Evolutionary conservation across 1,140 invertebrate species (phyloP), one percentile per base, ranked within the genome.

Genomic region (Myzus persicae): DNA sequence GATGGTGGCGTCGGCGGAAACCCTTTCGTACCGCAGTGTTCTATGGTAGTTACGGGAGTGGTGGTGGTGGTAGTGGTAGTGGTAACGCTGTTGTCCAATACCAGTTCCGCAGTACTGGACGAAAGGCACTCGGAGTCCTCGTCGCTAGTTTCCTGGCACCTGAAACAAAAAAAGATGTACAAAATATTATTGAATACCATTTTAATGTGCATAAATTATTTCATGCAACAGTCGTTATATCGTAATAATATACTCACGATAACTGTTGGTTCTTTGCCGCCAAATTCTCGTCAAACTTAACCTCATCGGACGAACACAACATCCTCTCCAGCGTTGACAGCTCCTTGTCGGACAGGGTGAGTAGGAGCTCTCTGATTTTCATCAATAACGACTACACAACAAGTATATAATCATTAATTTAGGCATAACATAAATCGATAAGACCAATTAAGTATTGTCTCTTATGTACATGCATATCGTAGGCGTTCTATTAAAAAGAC

Each of bases 301-400:
- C 91, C 46, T 93, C 98, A 94, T 99, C 98, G 94, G 98, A 97
- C 93, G 98, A 99, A 95, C 98, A 99, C 22, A 99, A 95, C 89
- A 98, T 95, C 94, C 98, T 97, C 95, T 99, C 98, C 51, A 99
- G 95, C 93, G 97, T 97, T 94, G 96, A 96, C 85, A 99, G 95
- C 95, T 99, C 99, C 51, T 96, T 96, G 76, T 97, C 96, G 94
- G 97, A 98, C 94, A 99, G 95, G 4, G 98, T 98, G 97, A 98
- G 98, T 42, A 99, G 95, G 46, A 99, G 96, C 94, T 99, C 98
- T 81, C 98, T 96, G 94, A 98, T 98, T 96, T 98, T 98, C 94
- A 97, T 96, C 51, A 98, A 95, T 36, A 98, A 96, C 36, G 97
- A 97, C 96, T 97, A 95, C 14, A 96, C 95, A 94, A 76, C 31